These are phyloP conservation scores for Lasius platythorax DNA, from an alignment of 2,888 invertebrate species.

Conservation along the genomic window DNA sequence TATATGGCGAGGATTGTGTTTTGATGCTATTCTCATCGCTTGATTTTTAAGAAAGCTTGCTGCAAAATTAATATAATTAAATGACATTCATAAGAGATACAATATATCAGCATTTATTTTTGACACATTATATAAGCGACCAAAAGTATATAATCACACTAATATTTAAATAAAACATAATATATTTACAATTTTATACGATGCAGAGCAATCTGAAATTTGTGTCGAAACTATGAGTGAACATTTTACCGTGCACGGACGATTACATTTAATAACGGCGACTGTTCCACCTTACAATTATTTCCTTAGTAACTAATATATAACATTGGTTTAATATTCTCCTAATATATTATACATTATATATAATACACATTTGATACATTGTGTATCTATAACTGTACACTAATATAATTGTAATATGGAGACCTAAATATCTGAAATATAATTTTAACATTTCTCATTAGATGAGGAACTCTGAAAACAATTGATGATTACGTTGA, in stretches of 20 bases:
- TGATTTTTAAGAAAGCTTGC: background rate
- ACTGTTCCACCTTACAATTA: constrained; percentile 31
- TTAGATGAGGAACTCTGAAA: background rate
- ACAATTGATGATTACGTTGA: background rate
- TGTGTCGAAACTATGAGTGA: constrained; percentile 49
- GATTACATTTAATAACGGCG: constrained; percentile 41
- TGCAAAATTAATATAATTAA: background rate
- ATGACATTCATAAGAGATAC: background rate
- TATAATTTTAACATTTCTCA: constrained; percentile 17
- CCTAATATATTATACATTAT: constrained; percentile 23
- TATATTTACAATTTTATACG: constrained; percentile 23
- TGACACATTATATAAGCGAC: constrained; percentile 9
- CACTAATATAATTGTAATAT: constrained; percentile 18
- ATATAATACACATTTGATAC: background rate
- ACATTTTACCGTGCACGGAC: constrained; percentile 48
- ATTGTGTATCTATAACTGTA: background rate
- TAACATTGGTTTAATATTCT: constrained; percentile 30
- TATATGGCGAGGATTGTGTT: background rate
- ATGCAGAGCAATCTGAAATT: constrained; percentile 28
- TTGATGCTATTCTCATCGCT: background rate
- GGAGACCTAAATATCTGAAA: background rate
- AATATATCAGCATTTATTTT: constrained; percentile 22
- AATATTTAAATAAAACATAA: constrained; percentile 38
- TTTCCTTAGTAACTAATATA: constrained; percentile 16
- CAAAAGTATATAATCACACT: constrained; percentile 22